A percentile compares a stretch with the other conserved stretches of the same genome.
Conservation (phyloP, 2,797 vertebrate species). For the Urophycis tenuis region DNA sequence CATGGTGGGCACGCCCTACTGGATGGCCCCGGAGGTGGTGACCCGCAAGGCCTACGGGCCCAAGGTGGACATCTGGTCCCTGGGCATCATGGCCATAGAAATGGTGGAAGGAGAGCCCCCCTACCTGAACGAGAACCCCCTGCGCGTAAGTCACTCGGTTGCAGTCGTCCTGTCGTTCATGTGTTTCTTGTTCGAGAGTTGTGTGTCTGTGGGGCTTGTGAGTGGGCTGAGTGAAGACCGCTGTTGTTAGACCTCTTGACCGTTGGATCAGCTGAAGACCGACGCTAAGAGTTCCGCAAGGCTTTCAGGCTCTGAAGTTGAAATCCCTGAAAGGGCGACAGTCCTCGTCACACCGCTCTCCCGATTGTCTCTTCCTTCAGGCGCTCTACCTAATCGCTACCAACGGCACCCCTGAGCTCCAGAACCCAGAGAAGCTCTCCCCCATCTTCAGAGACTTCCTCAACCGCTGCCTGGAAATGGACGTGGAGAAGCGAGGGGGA, state of each 20-base stretch:
- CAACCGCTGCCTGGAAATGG: constrained; percentile 94
- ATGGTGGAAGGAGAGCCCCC: constrained; percentile 98
- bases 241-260: not conserved
- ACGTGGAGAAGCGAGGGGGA: constrained; percentile 93
- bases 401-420: constrained; percentile 94
- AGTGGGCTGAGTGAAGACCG: not conserved
- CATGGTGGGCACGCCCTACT: constrained; percentile 98
- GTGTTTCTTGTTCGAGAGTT: no score
- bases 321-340: not conserved
- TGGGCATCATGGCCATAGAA: constrained; percentile 98
- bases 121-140: constrained; percentile 95
- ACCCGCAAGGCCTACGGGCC: constrained; percentile 96
- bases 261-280: not conserved
- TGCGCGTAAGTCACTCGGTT: constrained; percentile 77
- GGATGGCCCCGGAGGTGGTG: constrained; percentile 98
- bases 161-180: not conserved
- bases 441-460: constrained; percentile 96
- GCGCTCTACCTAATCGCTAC: constrained; percentile 97
- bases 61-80: constrained; percentile 97
- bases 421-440: constrained; percentile 95
- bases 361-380: constrained; percentile 51
- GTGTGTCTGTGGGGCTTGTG: not conserved
- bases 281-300: not conserved
- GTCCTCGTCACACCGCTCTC: not conserved
- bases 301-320: not conserved